A percentile compares a stretch with the other conserved stretches of the same genome.
These are phyloP conservation scores for Pelobates fuscus DNA, from an alignment of 2,113 vertebrate species.

Conservation along the genomic window DNA sequence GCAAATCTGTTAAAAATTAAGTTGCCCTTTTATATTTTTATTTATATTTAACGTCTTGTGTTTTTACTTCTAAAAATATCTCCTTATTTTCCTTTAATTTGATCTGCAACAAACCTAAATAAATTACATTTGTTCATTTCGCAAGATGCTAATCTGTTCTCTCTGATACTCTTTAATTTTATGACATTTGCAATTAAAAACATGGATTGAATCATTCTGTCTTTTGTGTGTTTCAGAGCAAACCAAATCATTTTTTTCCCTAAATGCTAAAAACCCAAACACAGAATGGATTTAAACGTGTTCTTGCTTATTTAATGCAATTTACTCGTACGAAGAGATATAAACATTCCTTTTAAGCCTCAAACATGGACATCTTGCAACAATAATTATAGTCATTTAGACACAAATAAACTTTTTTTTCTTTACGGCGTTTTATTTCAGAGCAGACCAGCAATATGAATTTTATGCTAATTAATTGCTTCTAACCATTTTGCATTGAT, in stretches of 20 bases:
- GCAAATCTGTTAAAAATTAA: conserved; percentile 65
- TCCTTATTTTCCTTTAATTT: conserved; percentile 49
- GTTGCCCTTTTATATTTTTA: conserved; percentile 59
- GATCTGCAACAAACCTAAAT: conserved; percentile 64
- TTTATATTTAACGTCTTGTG: conserved; percentile 27
- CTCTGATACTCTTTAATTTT: conserved; percentile 76
- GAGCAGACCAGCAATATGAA: conserved; percentile 63
- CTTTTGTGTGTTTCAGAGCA: conserved; percentile 65
- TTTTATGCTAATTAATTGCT: conserved; percentile 72
- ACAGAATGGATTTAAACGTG: conserved; percentile 69
- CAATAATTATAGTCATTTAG: conserved; percentile 69
- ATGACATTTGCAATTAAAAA: conserved; percentile 74
- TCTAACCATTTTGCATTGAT: conserved; percentile 64
- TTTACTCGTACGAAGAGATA: conserved; percentile 65
- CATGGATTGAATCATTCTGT: conserved; percentile 60
- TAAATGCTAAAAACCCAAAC: conserved; percentile 69
- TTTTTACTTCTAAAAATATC: conserved; percentile 52
- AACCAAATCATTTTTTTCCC: conserved; percentile 50
- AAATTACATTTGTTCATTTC: conserved; percentile 58
- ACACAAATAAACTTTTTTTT: conserved; percentile 69
- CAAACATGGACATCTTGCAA: conserved; percentile 69
- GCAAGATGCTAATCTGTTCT: conserved; percentile 72
- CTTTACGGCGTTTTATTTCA: conserved; percentile 59
- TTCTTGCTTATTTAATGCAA: conserved; percentile 66
- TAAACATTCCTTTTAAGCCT: conserved; percentile 69